phyloP scores from a whole-genome alignment of 2,113 vertebrate genomes.

The Etheostoma cragini region DNA sequence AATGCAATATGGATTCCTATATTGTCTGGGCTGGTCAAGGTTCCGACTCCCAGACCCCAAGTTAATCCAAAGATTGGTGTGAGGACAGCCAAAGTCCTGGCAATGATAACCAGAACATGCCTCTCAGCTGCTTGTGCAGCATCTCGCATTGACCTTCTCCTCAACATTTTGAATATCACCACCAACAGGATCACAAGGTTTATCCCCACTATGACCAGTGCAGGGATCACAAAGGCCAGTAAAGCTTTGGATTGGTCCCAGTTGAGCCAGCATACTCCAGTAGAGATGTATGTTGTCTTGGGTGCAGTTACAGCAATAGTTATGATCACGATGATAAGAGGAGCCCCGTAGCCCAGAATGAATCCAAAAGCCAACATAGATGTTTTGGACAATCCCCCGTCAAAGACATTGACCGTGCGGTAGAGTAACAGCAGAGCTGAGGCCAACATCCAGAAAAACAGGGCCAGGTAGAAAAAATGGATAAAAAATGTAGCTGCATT shows the following conservation, averaged over 20 bases:
- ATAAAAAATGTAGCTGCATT: conserved; percentile 81
- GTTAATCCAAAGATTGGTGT: conserved; percentile 90
- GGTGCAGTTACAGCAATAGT: conserved; percentile 86
- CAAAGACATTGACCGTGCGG: conserved; percentile 83
- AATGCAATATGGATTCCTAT: conserved; percentile 82
- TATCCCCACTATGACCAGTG: conserved; percentile 71
- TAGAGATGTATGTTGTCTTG: conserved; percentile 63
- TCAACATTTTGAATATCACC: conserved; percentile 85
- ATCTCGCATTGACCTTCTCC: conserved; percentile 65
- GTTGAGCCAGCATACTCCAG: conserved; percentile 86
- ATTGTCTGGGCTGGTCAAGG: conserved; percentile 19
- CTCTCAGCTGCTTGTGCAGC: conserved; percentile 57
- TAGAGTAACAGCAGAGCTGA: conserved; percentile 87
- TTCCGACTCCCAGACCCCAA: conserved; percentile 82
- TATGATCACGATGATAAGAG: conserved; percentile 82
- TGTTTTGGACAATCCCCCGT: conserved; percentile 37
- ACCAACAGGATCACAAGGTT: conserved; percentile 80
- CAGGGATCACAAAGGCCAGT: conserved; percentile 86
- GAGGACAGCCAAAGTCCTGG: conserved; percentile 85
- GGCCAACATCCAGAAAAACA: conserved; percentile 93
- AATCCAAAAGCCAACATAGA: conserved; percentile 68
- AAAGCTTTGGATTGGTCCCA: conserved; percentile 85
- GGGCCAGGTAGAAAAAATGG: conserved; percentile 84
- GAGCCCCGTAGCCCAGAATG: conserved; percentile 86
- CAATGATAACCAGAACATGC: conserved; percentile 82